phyloP scores from a whole-genome alignment of 2,888 invertebrate species.

The Drosophila macrospina region DNA sequence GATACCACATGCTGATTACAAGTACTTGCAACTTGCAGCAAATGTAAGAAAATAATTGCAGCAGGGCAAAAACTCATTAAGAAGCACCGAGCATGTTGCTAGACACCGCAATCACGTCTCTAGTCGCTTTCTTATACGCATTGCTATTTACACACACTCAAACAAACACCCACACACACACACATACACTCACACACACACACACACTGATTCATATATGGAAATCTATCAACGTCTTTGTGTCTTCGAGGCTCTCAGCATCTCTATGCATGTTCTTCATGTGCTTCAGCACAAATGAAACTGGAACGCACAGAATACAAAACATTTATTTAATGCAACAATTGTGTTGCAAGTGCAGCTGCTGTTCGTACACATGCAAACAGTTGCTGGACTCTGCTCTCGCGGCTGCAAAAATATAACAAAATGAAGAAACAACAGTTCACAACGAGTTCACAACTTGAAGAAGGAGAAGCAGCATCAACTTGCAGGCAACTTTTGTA shows the following conservation, averaged over 20 bases:
- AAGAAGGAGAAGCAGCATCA: conserved; percentile 18
- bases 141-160: conserved; percentile 16
- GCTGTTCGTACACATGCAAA: conserved; percentile 11
- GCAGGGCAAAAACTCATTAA: conserved; percentile 73
- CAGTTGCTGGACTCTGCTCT: conserved; percentile 20
- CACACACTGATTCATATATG: conserved; percentile 31
- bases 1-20: conserved; percentile 34
- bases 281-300: conserved; percentile 11
- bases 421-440: conserved; percentile 32
- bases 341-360: conserved; percentile 65
- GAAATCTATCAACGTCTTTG: conserved; percentile 75
- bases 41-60: conserved; percentile 63
- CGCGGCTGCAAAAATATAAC: conserved; percentile 20
- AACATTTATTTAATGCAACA: conserved; percentile 78
- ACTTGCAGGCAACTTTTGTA: conserved; percentile 43
- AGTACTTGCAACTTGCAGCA: conserved; percentile 37
- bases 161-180: background rate
- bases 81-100: conserved; percentile 45
- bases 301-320: conserved; percentile 43
- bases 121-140: conserved; percentile 33
- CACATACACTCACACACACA: background rate
- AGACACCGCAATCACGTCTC: conserved; percentile 54
- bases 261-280: background rate
- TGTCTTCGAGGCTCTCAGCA: conserved; percentile 44
- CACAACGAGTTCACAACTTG: conserved; percentile 25